Base-by-base conservation (phyloP, 1,140 invertebrate species). In the Ceratina calcarata region DNA sequence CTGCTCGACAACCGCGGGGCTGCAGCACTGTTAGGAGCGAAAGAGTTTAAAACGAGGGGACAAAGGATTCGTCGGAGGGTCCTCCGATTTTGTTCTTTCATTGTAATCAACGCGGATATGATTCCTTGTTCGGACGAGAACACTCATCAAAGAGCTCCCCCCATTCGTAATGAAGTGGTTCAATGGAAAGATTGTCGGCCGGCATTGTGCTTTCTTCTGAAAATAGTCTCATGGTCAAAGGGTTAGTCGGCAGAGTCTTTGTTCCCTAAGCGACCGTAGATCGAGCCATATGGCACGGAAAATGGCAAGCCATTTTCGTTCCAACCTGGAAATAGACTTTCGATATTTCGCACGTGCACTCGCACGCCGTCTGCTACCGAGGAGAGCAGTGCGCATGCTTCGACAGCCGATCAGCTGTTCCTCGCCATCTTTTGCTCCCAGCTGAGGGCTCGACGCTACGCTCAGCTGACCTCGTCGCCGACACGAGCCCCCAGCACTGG, bases 401-500 rank as follows among this genome's bases (percentile, higher is more conserved):
- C 49, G 49, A 65, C 45, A 49, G 37, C 20, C 87, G 87, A 92
- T 92, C 91, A 92, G 91, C 91, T 92, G 91, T 91, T 92, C 83
- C 70, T 68, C 89, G 90, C 89, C 90, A 92, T 91, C 88, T 91
- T 90, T 72, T 70, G 74, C 76, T 72, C 84, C 86, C 90, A 91
- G 90, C 90, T 91, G 90, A 85, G 90, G 87, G 82, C 81, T 80
- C 83, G 77, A 76, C 87, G 83, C 86, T 70, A 74, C 88, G 88
- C 88, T 91, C 90, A 91, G 91, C 91, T 92, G 91, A 90, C 89
- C 89, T 88, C 89, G 89, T 73, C 83, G 82, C 71, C 81, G 81
- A 81, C 81, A 77, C 78, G 72, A 76, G 77, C 81, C 77, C 78
- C 70, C 78, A 67, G 62, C 7, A 22, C 32, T 3, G 37, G 0